phyloP scores from a whole-genome alignment of 37 sponge, comb jelly and placozoan genomes.

The Eunapius fragilis region DNA sequence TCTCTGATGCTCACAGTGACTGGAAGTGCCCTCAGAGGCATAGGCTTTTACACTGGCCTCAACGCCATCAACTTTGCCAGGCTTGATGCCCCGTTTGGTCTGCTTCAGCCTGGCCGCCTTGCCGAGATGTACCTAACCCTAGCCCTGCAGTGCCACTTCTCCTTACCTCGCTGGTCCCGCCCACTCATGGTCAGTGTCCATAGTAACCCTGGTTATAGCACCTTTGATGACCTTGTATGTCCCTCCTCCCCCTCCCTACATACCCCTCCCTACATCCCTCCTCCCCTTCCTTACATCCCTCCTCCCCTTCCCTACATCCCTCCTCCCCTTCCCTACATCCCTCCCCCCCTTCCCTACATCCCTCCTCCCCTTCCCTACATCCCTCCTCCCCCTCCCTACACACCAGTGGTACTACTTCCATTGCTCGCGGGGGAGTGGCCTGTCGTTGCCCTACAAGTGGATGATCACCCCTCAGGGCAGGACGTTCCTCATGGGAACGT shows the following conservation, averaged over 20 bases:
- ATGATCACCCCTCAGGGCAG: slow-evolving; percentile 31
- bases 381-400: too few relatives aligned
- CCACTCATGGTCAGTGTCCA: slow-evolving; percentile 33
- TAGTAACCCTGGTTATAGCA: background rate
- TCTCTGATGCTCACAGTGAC: slow-evolving; percentile 9
- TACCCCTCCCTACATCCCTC: too few relatives aligned
- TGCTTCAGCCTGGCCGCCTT: slow-evolving; percentile 16
- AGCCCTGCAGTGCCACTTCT: slow-evolving; percentile 59
- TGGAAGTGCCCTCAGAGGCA: slow-evolving; percentile 38
- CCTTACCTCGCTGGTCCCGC: slow-evolving; percentile 30
- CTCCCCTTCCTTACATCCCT: too few relatives aligned
- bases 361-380: too few relatives aligned
- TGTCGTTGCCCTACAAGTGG: slow-evolving; percentile 42
- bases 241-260: too few relatives aligned
- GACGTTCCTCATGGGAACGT: slow-evolving; percentile 34
- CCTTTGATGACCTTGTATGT: background rate
- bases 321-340: too few relatives aligned
- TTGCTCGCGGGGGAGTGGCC: slow-evolving; percentile 28
- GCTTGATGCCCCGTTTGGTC: slow-evolving; percentile 12
- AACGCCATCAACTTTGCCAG: slow-evolving; percentile 80
- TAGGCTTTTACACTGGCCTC: slow-evolving; percentile 48
- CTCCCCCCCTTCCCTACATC: too few relatives aligned
- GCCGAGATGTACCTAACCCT: slow-evolving; percentile 57
- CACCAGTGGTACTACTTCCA: slow-evolving; percentile 60
- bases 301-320: too few relatives aligned